A percentile compares a stretch with the other conserved stretches of the same genome.
Evolutionary conservation across 2,113 vertebrate genomes (phyloP).

Genomic region (Peromyscus leucopus): DNA sequence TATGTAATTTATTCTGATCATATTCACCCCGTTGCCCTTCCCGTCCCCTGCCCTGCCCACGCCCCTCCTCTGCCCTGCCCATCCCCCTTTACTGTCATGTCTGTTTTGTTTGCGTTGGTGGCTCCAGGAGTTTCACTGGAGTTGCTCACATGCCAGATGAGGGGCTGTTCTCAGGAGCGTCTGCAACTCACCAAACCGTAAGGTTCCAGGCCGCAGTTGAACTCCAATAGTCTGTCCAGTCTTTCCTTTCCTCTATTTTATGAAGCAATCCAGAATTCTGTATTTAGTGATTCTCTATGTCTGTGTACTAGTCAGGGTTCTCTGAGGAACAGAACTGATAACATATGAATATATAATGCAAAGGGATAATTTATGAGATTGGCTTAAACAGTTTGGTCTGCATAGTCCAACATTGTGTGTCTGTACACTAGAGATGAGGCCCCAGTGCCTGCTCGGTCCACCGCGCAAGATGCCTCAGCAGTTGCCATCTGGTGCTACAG

Average conservation of each 20-base stretch:
- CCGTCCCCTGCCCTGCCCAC: too few species aligned
- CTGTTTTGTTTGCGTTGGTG: not conserved
- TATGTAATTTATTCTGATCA: not conserved
- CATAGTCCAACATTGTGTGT: not conserved
- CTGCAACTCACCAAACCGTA: not conserved
- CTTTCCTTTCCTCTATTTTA: not conserved
- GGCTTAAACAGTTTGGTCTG: too few species aligned
- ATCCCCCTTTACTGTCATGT: not conserved
- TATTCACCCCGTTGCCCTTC: not conserved
- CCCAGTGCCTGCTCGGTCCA: not conserved
- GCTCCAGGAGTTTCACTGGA: not conserved
- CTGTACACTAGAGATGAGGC: not conserved
- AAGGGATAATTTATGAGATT: not conserved
- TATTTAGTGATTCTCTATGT: slow-evolving; percentile 26
- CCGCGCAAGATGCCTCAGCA: not conserved
- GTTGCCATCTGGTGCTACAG: not conserved
- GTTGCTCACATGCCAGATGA: not conserved
- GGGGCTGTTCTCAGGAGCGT: not conserved
- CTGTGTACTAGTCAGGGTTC: not conserved
- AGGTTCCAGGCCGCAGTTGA: not conserved
- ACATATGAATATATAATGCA: not conserved
- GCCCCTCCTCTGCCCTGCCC: not conserved
- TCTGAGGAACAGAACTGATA: not conserved
- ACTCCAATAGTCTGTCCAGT: not conserved
- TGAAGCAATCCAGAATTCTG: not conserved